A percentile compares a stretch with the other conserved stretches of the same genome.
phyloP scores from a whole-genome alignment of 2,113 vertebrate genomes.

The Stegostoma tigrinum region DNA sequence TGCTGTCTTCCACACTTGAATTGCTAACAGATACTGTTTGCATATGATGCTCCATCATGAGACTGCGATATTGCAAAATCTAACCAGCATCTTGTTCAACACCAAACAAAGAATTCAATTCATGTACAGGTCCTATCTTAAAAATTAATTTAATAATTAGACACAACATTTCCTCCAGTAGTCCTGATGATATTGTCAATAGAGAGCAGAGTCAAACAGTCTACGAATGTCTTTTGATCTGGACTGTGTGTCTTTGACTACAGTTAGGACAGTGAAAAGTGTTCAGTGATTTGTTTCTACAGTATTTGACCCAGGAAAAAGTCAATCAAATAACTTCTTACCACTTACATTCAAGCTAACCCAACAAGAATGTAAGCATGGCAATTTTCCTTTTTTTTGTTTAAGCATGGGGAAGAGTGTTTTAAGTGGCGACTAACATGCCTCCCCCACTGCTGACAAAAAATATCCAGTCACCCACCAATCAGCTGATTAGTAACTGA shows the following conservation, averaged over 20 bases:
- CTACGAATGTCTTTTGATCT: not conserved
- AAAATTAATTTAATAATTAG: not conserved
- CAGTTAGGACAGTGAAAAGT: not conserved
- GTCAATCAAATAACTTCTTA: not conserved
- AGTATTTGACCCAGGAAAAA: not conserved
- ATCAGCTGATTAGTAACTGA: too few relatives aligned
- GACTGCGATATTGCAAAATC: not conserved
- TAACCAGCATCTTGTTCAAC: not conserved
- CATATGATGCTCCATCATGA: not conserved
- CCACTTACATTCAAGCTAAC: not conserved
- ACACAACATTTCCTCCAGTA: not conserved
- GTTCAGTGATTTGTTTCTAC: not conserved
- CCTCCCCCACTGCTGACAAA: too few relatives aligned
- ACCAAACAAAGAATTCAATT: not conserved
- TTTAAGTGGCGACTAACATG: too few relatives aligned
- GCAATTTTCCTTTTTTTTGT: too few relatives aligned
- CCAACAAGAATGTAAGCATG: not conserved
- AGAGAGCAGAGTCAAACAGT: not conserved
- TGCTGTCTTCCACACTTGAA: not conserved
- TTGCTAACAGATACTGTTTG: not conserved
- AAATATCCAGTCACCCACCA: too few relatives aligned
- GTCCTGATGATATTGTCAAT: not conserved
- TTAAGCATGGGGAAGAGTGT: too few relatives aligned
- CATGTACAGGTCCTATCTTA: not conserved
- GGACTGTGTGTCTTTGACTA: not conserved